These are phyloP conservation scores for Aspiorhynchus laticeps DNA, from an alignment of 2,113 vertebrate species.

Conservation along the genomic window DNA sequence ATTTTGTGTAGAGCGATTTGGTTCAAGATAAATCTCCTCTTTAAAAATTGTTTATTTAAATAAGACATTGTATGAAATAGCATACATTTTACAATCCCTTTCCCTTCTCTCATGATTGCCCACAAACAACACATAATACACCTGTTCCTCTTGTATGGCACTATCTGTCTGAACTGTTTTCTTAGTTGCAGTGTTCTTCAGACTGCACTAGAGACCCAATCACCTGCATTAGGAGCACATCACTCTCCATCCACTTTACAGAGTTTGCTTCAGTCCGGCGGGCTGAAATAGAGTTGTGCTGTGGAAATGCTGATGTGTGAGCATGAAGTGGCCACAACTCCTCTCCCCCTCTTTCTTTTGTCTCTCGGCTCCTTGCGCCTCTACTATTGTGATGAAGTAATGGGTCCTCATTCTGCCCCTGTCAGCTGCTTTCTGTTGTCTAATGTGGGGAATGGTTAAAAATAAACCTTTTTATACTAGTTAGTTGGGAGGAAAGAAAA, in stretches of 20 bases:
- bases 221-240: constrained; percentile 41
- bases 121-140: neutral
- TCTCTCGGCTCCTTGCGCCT: constrained; percentile 43
- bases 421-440: constrained; percentile 58
- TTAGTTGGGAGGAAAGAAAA: neutral
- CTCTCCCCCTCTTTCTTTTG: constrained; percentile 49
- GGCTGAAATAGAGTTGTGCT: constrained; percentile 55
- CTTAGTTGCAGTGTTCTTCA: constrained; percentile 35
- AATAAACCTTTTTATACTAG: constrained; percentile 62
- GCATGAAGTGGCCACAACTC: constrained; percentile 39
- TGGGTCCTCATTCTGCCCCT: constrained; percentile 58
- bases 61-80: neutral
- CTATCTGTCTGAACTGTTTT: constrained; percentile 26
- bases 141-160: neutral
- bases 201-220: constrained; percentile 30
- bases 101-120: neutral
- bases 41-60: neutral
- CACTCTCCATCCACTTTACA: constrained; percentile 42
- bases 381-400: constrained; percentile 59
- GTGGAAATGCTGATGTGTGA: constrained; percentile 40
- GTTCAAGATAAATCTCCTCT: neutral
- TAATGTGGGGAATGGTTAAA: constrained; percentile 64
- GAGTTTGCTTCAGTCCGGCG: neutral
- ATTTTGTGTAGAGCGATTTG: neutral
- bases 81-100: neutral